Evolutionary conservation across 2,797 vertebrate genomes (phyloP).

Genomic region (Onychomys torridus): DNA sequence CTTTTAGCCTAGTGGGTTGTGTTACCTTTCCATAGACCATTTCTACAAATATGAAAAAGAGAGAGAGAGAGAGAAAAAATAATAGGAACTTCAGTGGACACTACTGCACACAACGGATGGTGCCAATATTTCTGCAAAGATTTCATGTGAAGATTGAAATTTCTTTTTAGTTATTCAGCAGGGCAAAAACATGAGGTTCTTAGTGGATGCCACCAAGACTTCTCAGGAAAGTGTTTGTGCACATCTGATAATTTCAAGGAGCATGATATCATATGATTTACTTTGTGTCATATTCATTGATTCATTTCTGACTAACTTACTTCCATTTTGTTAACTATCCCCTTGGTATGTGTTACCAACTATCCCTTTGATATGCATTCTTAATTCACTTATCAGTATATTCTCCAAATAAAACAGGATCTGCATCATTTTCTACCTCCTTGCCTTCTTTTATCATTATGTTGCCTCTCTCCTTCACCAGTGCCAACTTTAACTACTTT

Average conservation of each 20-base stretch:
- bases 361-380: not conserved
- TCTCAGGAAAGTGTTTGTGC: not conserved
- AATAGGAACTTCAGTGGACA: not conserved
- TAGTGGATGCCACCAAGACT: not conserved
- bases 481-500: not conserved
- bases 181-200: not conserved
- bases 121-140: not conserved
- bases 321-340: slow-evolving; percentile 44
- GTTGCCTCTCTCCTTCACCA: not conserved
- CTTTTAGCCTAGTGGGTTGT: not conserved
- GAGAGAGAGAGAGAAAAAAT: not conserved
- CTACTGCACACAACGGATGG: not conserved
- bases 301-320: not conserved
- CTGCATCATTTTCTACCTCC: not conserved
- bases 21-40: not conserved
- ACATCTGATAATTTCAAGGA: not conserved
- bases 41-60: slow-evolving; percentile 15
- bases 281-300: not conserved
- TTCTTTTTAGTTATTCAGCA: not conserved
- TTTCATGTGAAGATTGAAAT: not conserved
- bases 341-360: not conserved
- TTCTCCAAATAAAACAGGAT: not conserved
- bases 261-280: not conserved
- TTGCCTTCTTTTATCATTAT: not conserved
- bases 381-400: slow-evolving; percentile 4